Evolutionary conservation across 2,888 invertebrate genomes (phyloP).

Genomic region (Hirtodrosophila alboralis): DNA sequence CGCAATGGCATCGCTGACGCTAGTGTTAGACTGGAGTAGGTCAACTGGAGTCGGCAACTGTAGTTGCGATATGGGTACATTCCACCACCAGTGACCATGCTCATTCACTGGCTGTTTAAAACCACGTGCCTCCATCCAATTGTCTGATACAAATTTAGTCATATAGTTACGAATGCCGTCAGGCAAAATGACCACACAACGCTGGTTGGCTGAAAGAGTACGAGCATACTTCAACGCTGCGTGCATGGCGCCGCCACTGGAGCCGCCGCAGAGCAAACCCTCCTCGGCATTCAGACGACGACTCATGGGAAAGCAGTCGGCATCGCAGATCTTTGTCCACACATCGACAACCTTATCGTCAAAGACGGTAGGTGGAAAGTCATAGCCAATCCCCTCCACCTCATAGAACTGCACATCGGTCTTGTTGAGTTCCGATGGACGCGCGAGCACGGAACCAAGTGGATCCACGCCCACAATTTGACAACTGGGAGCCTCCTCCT

Average conservation of each 20-base stretch:
- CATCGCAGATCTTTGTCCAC: conserved; percentile 95
- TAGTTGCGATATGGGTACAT: conserved; percentile 86
- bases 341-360: conserved; percentile 91
- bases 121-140: conserved; percentile 96
- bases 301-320: conserved; percentile 92
- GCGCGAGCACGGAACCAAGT: conserved; percentile 94
- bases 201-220: conserved; percentile 91
- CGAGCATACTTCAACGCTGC: conserved; percentile 91
- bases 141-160: conserved; percentile 97
- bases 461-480: conserved; percentile 95
- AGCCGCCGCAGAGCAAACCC: conserved; percentile 97
- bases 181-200: conserved; percentile 94
- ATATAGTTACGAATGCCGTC: conserved; percentile 99
- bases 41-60: conserved; percentile 83
- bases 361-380: conserved; percentile 96
- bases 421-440: conserved; percentile 90
- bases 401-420: conserved; percentile 92
- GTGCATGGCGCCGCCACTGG: conserved; percentile 93
- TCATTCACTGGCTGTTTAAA: conserved; percentile 84
- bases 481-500: conserved; percentile 92
- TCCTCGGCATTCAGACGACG: conserved; percentile 95
- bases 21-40: conserved; percentile 85
- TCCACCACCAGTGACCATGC: conserved; percentile 91
- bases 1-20: conserved; percentile 89
- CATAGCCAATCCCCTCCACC: conserved; percentile 97